Evolutionary conservation across 2,113 vertebrate species (phyloP).

Genomic region (Pyrgilauda ruficollis): DNA sequence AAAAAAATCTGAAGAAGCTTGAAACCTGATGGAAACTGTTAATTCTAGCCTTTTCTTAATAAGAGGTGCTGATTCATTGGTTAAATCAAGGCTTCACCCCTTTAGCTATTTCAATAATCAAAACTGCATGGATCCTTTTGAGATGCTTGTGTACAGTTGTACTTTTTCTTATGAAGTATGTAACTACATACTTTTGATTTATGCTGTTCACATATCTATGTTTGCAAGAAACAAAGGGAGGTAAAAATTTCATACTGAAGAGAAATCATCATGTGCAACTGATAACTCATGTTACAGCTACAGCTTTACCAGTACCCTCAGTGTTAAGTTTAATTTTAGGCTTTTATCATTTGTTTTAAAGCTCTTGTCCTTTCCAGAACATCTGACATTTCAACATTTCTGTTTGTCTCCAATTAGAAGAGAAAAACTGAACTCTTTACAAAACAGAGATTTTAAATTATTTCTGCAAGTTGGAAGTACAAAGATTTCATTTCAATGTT

Average conservation of each 20-base stretch:
- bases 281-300: not conserved
- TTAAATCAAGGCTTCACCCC: not conserved
- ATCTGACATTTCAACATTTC: not conserved
- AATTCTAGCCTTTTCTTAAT: not conserved
- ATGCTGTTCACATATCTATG: not conserved
- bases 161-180: not conserved
- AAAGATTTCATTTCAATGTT: not conserved
- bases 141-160: not conserved
- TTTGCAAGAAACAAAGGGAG: not conserved
- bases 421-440: not conserved
- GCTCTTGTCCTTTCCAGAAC: not conserved
- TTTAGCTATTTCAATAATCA: not conserved
- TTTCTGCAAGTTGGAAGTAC: not conserved
- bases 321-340: not conserved
- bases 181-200: not conserved
- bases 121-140: not conserved
- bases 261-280: not conserved
- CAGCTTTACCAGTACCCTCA: not conserved
- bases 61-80: not conserved
- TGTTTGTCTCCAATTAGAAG: not conserved
- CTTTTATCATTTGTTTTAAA: not conserved
- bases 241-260: not conserved
- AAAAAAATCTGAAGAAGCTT: not conserved
- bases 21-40: not conserved
- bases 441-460: not conserved